Conservation (phyloP, 2,113 vertebrate species). For the Zapornia atra region DNA sequence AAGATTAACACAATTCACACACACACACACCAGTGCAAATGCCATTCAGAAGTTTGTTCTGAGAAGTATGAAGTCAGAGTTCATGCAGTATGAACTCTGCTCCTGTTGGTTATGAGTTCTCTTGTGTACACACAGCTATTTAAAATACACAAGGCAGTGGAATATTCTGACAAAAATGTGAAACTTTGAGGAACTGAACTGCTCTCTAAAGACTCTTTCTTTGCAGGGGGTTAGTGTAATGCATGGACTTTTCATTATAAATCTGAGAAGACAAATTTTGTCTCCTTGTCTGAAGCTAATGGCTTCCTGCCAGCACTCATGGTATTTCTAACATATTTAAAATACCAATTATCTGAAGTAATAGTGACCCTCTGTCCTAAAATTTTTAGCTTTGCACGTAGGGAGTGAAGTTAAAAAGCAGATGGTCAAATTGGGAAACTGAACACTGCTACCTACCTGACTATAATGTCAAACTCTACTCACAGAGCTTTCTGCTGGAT, state of each 20-base stretch:
- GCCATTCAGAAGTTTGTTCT: background rate
- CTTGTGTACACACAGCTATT: background rate
- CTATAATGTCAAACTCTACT: background rate
- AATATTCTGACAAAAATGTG: background rate
- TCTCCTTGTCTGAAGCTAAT: constrained; percentile 2
- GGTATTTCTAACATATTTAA: constrained; percentile 49
- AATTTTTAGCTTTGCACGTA: background rate
- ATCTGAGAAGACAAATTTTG: background rate
- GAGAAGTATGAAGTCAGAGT: background rate
- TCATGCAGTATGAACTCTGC: background rate
- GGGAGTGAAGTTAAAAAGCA: constrained; percentile 23
- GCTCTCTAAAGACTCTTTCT: background rate
- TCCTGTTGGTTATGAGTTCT: background rate
- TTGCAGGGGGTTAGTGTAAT: background rate
- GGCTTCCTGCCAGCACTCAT: constrained; percentile 25
- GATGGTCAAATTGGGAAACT: background rate
- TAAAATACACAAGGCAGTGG: background rate
- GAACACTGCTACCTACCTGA: background rate
- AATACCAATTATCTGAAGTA: constrained; percentile 44
- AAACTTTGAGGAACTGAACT: background rate
- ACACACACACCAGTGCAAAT: background rate
- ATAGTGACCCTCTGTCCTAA: background rate
- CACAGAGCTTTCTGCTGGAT: background rate
- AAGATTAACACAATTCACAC: background rate
- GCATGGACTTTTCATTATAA: background rate